Base-by-base conservation (phyloP, 2,113 vertebrate species). In the Diphyllodes magnificus region DNA sequence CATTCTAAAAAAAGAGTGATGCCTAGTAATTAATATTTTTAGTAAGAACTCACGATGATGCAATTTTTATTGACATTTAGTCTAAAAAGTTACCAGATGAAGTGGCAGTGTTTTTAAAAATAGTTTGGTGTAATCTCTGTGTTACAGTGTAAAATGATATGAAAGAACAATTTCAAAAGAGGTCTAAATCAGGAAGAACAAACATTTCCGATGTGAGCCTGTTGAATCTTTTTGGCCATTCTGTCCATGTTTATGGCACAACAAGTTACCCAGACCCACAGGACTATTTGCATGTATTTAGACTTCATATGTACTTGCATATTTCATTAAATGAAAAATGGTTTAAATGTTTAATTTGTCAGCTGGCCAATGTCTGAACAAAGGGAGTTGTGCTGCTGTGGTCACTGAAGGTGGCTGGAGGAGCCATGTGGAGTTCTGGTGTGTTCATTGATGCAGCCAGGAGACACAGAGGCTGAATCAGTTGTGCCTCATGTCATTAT, bases 321-420 rank as follows among this genome's bases (percentile, higher is more conserved):
- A 81, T 92, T 94, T 95, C 42, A 94, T 95, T 64, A 83, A 84
- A 75, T 91, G 92, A 95, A 90, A 83, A 57, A 42, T n/a, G 37
- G 14, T 83, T 72, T 40, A 79, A 89, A 54, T 66, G n/a, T 88
- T 97, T 90, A 61, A 95, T 94, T 96, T 90, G 66, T 45, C 79
- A 88, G 28, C 24, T 91, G 85, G 42, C 27, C 18, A 76, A 22
- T 18, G 19, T 56, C 84, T 81, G 66, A 72, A 54, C 24, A 12
- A 51, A 66, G 45, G 25, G 49, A 40, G 69, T 33, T 47, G 6
- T 35, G 17, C 60, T 79, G 81, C 37, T 90, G 40, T 73, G 49
- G 68, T 40, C 69, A 40, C 70, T 66, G 86, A 88, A 86, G 63
- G 27, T 2, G 64, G 1, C 0, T 49, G 72, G 53, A 83, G 68